Conservation (phyloP, 2,113 vertebrate genomes). For the Corydoras maculifer region DNA sequence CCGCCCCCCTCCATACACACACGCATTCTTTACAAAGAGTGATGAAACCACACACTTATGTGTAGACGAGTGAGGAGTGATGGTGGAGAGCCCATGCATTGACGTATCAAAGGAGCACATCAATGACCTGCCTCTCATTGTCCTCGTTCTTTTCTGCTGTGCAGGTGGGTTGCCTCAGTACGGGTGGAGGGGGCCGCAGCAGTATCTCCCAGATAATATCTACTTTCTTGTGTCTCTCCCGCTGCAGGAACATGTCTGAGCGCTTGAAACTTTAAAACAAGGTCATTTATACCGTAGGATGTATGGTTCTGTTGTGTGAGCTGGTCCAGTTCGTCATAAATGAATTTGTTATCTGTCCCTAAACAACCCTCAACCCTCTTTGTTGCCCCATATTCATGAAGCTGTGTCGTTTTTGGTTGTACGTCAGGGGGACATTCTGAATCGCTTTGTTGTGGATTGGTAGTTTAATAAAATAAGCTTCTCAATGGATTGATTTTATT, state of each 20-base stretch:
- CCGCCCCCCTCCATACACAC: background rate
- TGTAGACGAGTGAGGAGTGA: constrained; percentile 36
- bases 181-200: constrained; percentile 39
- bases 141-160: constrained; percentile 51
- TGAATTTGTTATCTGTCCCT: too few relatives aligned
- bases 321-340: too few relatives aligned
- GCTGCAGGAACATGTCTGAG: background rate
- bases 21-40: constrained; percentile 49
- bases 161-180: constrained; percentile 61
- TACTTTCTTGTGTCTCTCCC: constrained; percentile 21
- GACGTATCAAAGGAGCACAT: constrained; percentile 63
- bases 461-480: too few relatives aligned
- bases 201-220: constrained; percentile 58
- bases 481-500: too few relatives aligned
- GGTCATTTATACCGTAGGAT: background rate
- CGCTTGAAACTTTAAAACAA: background rate
- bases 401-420: too few relatives aligned
- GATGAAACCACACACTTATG: constrained; percentile 52
- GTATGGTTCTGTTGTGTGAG: too few relatives aligned
- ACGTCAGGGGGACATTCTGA: too few relatives aligned
- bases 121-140: constrained; percentile 46
- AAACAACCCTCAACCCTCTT: too few relatives aligned
- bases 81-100: constrained; percentile 47
- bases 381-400: too few relatives aligned
- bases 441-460: too few relatives aligned